phyloP scores from a whole-genome alignment of 2,113 vertebrate species.

The Lathamus discolor region DNA sequence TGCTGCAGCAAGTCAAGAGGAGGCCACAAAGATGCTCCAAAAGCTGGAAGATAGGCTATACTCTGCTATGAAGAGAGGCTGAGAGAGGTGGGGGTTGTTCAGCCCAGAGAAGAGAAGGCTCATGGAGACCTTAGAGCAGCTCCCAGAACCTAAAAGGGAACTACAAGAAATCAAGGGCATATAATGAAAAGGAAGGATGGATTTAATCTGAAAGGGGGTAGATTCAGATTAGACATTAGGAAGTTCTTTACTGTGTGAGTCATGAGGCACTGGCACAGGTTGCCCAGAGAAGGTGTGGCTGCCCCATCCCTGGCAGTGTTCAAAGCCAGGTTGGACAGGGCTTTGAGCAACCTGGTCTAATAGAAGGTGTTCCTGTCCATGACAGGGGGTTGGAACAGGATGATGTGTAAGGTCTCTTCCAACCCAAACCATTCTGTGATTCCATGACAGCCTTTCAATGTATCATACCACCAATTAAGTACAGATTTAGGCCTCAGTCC shows the following conservation, averaged over 20 bases:
- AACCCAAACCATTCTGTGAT: background rate
- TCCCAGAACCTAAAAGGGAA: background rate
- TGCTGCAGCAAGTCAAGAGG: background rate
- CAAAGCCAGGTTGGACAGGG: background rate
- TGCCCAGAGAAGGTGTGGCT: background rate
- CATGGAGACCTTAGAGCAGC: background rate
- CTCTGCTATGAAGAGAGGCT: background rate
- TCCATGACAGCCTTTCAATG: background rate
- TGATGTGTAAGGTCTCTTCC: background rate
- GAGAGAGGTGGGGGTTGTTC: background rate
- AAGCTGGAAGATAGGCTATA: background rate
- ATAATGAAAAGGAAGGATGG: background rate
- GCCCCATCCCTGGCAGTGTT: background rate
- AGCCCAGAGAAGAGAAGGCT: background rate
- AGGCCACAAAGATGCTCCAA: background rate
- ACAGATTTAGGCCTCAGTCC: background rate
- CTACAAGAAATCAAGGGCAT: background rate
- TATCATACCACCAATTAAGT: background rate
- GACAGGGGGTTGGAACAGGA: background rate
- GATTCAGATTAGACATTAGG: background rate
- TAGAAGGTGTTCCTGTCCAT: background rate
- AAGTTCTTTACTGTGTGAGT: background rate
- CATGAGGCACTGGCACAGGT: background rate
- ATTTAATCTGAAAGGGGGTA: background rate
- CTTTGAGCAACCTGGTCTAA: background rate